These are phyloP conservation scores for Liparis tanakae DNA, from an alignment of 2,797 vertebrate species.

Conservation along the genomic window DNA sequence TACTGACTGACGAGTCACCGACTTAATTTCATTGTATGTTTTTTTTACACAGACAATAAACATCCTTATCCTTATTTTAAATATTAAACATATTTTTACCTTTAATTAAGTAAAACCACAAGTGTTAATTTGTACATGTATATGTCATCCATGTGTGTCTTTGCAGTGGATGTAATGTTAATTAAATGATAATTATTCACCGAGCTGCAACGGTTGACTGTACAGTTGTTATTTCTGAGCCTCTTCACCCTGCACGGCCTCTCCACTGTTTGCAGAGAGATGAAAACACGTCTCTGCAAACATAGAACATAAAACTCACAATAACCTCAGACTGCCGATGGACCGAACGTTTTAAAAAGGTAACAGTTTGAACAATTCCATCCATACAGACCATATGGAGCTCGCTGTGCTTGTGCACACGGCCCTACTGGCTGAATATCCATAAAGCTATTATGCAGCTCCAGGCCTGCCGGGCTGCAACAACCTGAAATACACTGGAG, in stretches of 20 bases:
- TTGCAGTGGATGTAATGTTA: background rate
- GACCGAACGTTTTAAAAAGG: slow-evolving; percentile 27
- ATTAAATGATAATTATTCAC: background rate
- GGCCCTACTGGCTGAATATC: slow-evolving; percentile 47
- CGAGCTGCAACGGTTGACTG: background rate
- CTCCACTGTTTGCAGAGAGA: slow-evolving; percentile 32
- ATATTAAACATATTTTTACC: too few species aligned
- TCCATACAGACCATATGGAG: slow-evolving; percentile 41
- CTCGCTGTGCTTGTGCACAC: slow-evolving; percentile 42
- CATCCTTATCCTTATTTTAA: too few species aligned
- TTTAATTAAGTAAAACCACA: too few species aligned
- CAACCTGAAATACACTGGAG: slow-evolving; percentile 34
- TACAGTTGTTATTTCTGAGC: slow-evolving; percentile 6
- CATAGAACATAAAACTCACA: slow-evolving; percentile 1
- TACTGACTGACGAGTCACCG: too few species aligned
- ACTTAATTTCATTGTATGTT: too few species aligned
- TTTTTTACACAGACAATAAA: too few species aligned
- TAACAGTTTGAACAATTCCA: slow-evolving; percentile 30
- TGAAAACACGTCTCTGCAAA: slow-evolving; percentile 14
- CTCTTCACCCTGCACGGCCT: background rate
- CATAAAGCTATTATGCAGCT: slow-evolving; percentile 19
- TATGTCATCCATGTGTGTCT: background rate
- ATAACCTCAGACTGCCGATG: slow-evolving; percentile 13
- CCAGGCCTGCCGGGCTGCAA: slow-evolving; percentile 28
- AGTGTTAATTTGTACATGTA: background rate